Evolutionary conservation across 30 jellyfish, hydroid and myxozoan genomes (phyloP), one percentile per base, ranked within the genome.

Genomic region (Chironex yamaguchii): DNA sequence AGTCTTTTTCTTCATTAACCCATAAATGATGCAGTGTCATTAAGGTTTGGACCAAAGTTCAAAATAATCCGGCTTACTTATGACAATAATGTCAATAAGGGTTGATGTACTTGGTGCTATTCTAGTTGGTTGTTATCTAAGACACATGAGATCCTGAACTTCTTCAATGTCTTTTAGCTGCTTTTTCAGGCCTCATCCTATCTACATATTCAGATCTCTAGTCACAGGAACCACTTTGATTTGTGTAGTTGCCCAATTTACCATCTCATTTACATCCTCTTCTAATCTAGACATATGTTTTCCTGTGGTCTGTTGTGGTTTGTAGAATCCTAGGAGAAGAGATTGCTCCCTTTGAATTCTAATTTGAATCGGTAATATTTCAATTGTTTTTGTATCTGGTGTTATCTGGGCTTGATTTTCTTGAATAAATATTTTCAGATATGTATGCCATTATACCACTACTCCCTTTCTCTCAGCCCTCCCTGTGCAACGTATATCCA

Each of bases 391-490:
- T n/a, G 22, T 49, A 49, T 49, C 65, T 49, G 65, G 65, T 49
- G 2, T 49, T 49, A 49, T 22, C 65, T 49, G 3, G 65, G 25
- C 65, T 49, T 49, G 22, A 1, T 49, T 49, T 62, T 21, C 76
- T n/a, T 20, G 30, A 17, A 24, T 70, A 12, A 12, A 3, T 9
- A 6, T 4, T 29, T 24, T 3, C n/a, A n/a, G n/a, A n/a, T 32
- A 78, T 81, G 22, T 78, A 32, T 23, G 74, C 74, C 62, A 78
- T 31, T 66, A 78, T 54, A 62, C 90, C 81, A 24, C 90, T 81
- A 17, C 90, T n/a, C n/a, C n/a, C n/a, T 67, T 78, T 78, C 70
- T 78, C 28, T 26, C 90, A 11, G 63, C 64, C 90, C 62, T 77
- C 36, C 80, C 89, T 30, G n/a, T 29, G 35, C 26, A 77, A 32